These are phyloP conservation scores for Drosophila imparisetae DNA, from an alignment of 2,888 invertebrate species.

Conservation along the genomic window DNA sequence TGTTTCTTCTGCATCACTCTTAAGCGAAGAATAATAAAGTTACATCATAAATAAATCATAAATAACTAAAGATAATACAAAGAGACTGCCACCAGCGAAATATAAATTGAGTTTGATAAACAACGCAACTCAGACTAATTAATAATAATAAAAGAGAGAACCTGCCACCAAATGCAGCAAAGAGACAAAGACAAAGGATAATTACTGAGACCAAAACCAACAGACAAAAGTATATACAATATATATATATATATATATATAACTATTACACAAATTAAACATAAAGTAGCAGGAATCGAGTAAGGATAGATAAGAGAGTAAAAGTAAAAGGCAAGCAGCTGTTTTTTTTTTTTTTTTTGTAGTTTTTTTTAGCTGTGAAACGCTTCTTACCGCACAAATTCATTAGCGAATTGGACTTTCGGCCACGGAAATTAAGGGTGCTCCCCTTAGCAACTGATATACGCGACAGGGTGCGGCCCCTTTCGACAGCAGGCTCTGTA, in stretches of 20 bases:
- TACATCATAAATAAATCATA: background rate
- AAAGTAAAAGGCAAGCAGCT: conserved; percentile 65
- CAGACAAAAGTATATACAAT: background rate
- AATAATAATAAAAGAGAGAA: conserved; percentile 5
- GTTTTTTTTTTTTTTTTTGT: conserved; percentile 20
- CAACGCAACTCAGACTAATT: conserved; percentile 9
- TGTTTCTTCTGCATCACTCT: conserved; percentile 17
- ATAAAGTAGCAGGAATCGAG: conserved; percentile 41
- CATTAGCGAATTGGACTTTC: conserved; percentile 98
- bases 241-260: background rate
- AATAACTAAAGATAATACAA: background rate
- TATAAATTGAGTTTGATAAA: background rate
- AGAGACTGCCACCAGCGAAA: conserved; percentile 3
- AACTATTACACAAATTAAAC: conserved; percentile 38
- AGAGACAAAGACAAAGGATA: conserved; percentile 10
- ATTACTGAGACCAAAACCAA: conserved; percentile 27
- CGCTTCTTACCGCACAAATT: conserved; percentile 96
- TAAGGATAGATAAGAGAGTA: conserved; percentile 42
- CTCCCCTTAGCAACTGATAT: conserved; percentile 92
- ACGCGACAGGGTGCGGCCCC: conserved; percentile 87
- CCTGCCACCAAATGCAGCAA: conserved; percentile 14
- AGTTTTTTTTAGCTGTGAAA: conserved; percentile 70
- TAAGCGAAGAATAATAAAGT: background rate
- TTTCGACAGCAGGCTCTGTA: conserved; percentile 86
- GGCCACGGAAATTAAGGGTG: conserved; percentile 94